Evolutionary conservation across 2,797 vertebrate species (phyloP), one percentile per base, ranked within the genome.

Genomic region (Australoheros facetus): DNA sequence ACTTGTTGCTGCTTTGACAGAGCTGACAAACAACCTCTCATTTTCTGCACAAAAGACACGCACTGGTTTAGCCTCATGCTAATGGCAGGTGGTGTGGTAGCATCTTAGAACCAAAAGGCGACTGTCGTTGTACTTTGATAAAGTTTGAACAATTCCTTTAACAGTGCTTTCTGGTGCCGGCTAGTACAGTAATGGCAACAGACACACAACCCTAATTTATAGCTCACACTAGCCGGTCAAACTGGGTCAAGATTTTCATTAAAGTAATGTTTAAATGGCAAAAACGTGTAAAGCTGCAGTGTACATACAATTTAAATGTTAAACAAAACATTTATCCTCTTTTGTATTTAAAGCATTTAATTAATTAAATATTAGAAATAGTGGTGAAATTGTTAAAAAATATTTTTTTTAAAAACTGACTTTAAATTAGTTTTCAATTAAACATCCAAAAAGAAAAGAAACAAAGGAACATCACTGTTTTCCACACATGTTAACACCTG

Each of bases 241-340:
- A 14, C 37, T 11, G 13, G 39, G 5, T 64, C 21, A 45, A 26
- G 1, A 17, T 37, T 64, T 64, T 64, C 26, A 42, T 21, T 64
- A 45, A 45, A 26, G 21, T 17, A 1, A 4, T 64, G 0, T 60
- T 0, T 4, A 60, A 60, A 42, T 21, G 0, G 0, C 37, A 42
- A 64, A 64, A 9, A 45, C 60, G 17, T 45, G 21, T 23, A 48
- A 45, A 17, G 0, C 13, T 37, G 32, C 32, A 60, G 8, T 19
- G 12, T 32, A 19, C 19, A 16, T 11, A 60, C 11, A 34, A 1
- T 60, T 37, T 60, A 10, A 60, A 11, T 21, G 19, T 37, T 60
- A 12, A 21, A 7, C 5, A 60, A 37, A 1, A 39, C 5, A 45
- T 66, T 48, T 45, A 26, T 62, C 16, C 3, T 48, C 6, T 19